phyloP scores from a whole-genome alignment of 2,113 vertebrate genomes.

The Macheiramphus alcinus region DNA sequence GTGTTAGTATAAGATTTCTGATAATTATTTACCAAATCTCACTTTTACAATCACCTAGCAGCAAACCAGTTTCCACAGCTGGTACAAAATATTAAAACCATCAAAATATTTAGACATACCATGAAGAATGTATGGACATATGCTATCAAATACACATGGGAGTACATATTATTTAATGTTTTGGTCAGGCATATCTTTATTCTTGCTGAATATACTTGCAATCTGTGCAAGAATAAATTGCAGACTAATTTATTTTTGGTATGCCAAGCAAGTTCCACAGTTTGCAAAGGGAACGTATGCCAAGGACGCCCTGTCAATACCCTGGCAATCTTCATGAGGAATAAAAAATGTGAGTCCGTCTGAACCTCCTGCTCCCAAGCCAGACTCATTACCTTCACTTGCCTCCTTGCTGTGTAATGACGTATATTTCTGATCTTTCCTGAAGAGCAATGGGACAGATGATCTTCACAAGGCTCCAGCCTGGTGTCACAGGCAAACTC shows the following conservation, averaged over 20 bases:
- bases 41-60: too few species aligned
- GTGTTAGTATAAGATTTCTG: too few species aligned
- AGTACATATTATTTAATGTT: not conserved
- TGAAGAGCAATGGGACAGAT: not conserved
- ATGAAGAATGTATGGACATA: too few species aligned
- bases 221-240: not conserved
- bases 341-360: not conserved
- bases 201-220: not conserved
- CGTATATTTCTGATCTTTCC: not conserved
- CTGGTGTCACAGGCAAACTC: not conserved
- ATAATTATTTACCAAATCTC: too few species aligned
- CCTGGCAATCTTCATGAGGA: not conserved
- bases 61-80: too few species aligned
- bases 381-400: not conserved
- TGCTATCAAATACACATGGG: too few species aligned
- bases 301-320: not conserved
- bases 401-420: not conserved
- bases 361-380: not conserved
- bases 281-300: not conserved
- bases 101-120: too few species aligned
- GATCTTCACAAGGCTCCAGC: not conserved
- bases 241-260: not conserved
- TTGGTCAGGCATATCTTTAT: not conserved
- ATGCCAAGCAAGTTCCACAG: not conserved
- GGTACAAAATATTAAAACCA: too few species aligned